Base-by-base conservation (phyloP, 1,140 invertebrate genomes). In the Atta colombica region DNA sequence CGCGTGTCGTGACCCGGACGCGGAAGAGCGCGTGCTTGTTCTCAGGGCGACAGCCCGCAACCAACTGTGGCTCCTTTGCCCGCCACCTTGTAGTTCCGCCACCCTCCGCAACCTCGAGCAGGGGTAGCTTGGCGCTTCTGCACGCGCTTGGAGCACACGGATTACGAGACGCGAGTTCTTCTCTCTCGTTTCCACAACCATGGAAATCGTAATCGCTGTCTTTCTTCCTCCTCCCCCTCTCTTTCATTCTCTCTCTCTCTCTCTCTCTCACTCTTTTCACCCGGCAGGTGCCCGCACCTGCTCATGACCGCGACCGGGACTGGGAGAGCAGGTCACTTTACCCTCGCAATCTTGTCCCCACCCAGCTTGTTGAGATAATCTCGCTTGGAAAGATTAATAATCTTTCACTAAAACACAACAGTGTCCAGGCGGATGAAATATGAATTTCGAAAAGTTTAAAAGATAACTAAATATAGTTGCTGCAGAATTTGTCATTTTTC, bases 21-120 rank as follows among this genome's bases (percentile, higher is more conserved):
- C 85, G 88, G 31, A 31, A 31, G 31, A 31, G 31, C 31, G 31
- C 31, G 31, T 31, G 31, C 85, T 31, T 92, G 88, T 75, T 91
- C 65, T 86, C 93, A 91, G 91, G 88, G 87, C 92, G 92, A 91
- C 81, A 91, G 92, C 92, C 91, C 93, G 93, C 93, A 94, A 94
- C 93, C 93, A 94, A 94, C 93, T 94, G 93, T 94, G 92, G 93
- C 92, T 94, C 92, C 65, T 88, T 45, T 87, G 69, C 87, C 80
- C 87, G 68, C 89, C 87, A 77, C 90, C 81, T 75, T 75, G 89
- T 93, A 94, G 93, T 93, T 94, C 89, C 65, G 61, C 87, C 81
- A 88, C 88, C 88, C 89, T 88, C 90, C 93, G 88, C 90, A 81
- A 61, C 72, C 84, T 75, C 85, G 66, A 82, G 77, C 21, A 61